A percentile compares a stretch with the other conserved stretches of the same genome.
Conservation (phyloP, 2,888 invertebrate species). For the Siphonodentalium dalli region DNA sequence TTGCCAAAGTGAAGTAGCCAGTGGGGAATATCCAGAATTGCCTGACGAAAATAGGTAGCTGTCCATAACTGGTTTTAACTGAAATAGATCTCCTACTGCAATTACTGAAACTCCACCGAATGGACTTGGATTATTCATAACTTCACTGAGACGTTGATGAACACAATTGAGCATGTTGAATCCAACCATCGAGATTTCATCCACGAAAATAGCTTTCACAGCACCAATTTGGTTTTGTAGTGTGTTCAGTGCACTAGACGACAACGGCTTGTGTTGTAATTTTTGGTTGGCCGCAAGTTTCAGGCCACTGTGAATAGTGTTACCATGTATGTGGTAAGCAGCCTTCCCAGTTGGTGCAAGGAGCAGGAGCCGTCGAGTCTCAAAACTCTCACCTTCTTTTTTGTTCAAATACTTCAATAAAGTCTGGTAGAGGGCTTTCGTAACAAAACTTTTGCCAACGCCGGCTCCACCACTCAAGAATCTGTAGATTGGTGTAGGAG, state of each 20-base stretch:
- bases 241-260: constrained; percentile 10
- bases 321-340: constrained; percentile 22
- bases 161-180: constrained; percentile 17
- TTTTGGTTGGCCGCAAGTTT: constrained; percentile 19
- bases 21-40: constrained; percentile 1
- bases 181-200: constrained; percentile 31
- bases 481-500: constrained; percentile 19
- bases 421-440: constrained; percentile 31
- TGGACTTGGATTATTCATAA: constrained; percentile 3
- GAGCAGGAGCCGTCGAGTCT: constrained; percentile 13
- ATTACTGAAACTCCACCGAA: constrained; percentile 23
- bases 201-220: constrained; percentile 19
- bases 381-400: constrained; percentile 22
- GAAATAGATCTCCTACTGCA: constrained; percentile 26
- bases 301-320: constrained; percentile 19
- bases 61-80: constrained; percentile 28
- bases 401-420: constrained; percentile 24
- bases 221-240: constrained; percentile 10
- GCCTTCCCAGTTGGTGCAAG: constrained; percentile 36
- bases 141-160: constrained; percentile 17
- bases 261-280: constrained; percentile 11
- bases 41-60: constrained; percentile 18
- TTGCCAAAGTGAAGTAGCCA: constrained; percentile 30
- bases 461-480: constrained; percentile 34
- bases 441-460: constrained; percentile 32